A percentile compares a stretch with the other conserved stretches of the same genome.
Evolutionary conservation across 2,888 invertebrate genomes (phyloP).

Genomic region (Cosmopolites sordidus): DNA sequence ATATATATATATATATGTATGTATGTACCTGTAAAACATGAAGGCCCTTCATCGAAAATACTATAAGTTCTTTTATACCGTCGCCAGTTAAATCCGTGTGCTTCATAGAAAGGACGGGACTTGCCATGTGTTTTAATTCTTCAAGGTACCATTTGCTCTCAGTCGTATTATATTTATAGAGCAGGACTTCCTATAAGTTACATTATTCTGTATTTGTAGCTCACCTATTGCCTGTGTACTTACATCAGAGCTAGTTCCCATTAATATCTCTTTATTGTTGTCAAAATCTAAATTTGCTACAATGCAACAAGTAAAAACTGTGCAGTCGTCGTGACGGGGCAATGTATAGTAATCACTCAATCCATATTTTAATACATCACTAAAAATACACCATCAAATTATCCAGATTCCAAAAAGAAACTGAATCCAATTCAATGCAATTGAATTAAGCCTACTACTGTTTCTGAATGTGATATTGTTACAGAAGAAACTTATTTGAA

Average conservation of each 20-base stretch:
- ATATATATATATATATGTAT: too few relatives aligned
- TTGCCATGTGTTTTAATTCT: slow-evolving; percentile 54
- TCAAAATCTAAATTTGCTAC: slow-evolving; percentile 68
- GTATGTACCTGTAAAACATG: slow-evolving; percentile 61
- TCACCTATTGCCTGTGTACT: background rate
- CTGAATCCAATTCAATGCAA: too few relatives aligned
- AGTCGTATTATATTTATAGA: slow-evolving; percentile 48
- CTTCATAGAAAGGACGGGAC: slow-evolving; percentile 59
- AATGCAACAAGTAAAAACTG: slow-evolving; percentile 58
- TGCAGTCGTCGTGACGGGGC: slow-evolving; percentile 53
- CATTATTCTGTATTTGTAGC: too few relatives aligned
- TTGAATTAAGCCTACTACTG: too few relatives aligned
- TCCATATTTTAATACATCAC: slow-evolving; percentile 51
- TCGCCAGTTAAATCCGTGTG: slow-evolving; percentile 63
- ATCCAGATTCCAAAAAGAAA: too few relatives aligned
- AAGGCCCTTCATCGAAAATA: slow-evolving; percentile 62
- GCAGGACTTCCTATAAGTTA: slow-evolving; percentile 48
- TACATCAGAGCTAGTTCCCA: slow-evolving; percentile 66
- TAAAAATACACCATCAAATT: slow-evolving; percentile 34
- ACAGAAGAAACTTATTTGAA: too few relatives aligned
- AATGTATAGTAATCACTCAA: slow-evolving; percentile 49
- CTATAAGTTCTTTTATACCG: slow-evolving; percentile 61
- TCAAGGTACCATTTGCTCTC: slow-evolving; percentile 49
- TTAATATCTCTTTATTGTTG: slow-evolving; percentile 61
- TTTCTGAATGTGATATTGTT: too few relatives aligned